Base-by-base conservation (phyloP, 2,113 vertebrate genomes). In the Columba janthina region DNA sequence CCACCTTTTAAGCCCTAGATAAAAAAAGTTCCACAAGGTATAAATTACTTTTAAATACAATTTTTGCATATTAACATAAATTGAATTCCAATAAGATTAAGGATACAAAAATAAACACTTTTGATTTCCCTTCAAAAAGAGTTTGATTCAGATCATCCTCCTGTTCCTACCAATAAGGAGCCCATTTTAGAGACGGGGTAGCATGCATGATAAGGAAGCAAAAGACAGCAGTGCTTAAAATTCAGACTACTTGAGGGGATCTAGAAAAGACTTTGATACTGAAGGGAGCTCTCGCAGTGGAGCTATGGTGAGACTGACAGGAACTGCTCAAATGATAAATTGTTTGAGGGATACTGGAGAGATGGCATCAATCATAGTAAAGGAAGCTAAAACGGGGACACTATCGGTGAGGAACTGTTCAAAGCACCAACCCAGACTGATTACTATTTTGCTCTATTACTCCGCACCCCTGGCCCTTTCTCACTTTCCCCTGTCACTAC, bases 391-490 rank as follows among this genome's bases (percentile, higher is more conserved):
- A 38, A 56, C 8, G 11, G 6, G 34, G 22, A 53, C 60, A 62
- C 6, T 36, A 58, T 3, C 6, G 6, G 6, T 61, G 3, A 75
- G 21, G 15, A 46, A 46, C 12, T 26, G 16, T 34, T 73, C 31
- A 56, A 74, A 74, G 31, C 25, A 81, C 51, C 56, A 80, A 29
- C 11, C 11, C 58, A 86, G 50, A 17, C 19, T 50, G 12, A n/a
- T 15, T 32, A 14, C 28, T 15, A 3, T 18, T 42, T 53, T 1
- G 0, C 9, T 21, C 13, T 14, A 3, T 25, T 32, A 32, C 24
- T 62, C 12, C 14, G 1, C 0, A 0, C 4, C 3, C 2, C 72
- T 70, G 32, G 17, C 28, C 32, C 42, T 51, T 36, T 71, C 44
- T 66, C 60, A 53, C 26, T n/a, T 50, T 77, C 28, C 56, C 19